These are phyloP conservation scores for Scolopax bukidnonensis DNA, from an alignment of 2,797 vertebrate species.

Conservation along the genomic window DNA sequence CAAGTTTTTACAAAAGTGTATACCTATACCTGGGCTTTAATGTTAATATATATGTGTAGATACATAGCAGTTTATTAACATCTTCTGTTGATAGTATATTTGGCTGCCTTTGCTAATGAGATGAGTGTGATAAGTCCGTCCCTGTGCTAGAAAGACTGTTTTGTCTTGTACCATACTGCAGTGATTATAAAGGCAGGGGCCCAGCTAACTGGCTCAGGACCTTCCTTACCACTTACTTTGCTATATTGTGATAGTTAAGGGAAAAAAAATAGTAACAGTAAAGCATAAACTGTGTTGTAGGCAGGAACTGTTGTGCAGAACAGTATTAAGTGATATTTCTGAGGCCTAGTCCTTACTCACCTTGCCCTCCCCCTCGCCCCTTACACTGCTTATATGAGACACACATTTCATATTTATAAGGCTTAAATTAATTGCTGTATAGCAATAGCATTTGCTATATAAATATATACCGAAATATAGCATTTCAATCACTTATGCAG, in stretches of 20 bases:
- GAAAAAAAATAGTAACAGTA: background rate
- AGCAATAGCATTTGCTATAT: background rate
- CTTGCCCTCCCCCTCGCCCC: background rate
- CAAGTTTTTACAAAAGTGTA: background rate
- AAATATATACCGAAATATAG: no score
- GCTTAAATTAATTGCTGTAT: background rate
- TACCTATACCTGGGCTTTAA: background rate
- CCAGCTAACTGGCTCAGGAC: background rate
- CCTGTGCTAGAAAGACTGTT: background rate
- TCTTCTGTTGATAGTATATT: background rate
- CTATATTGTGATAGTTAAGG: background rate
- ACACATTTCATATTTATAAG: fast-evolving
- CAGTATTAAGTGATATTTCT: background rate
- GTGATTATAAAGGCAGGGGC: background rate
- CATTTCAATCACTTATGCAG: background rate
- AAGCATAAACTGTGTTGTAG: background rate
- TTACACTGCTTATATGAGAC: fast-evolving
- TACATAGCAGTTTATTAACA: background rate
- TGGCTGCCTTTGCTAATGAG: background rate
- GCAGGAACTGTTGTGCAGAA: background rate
- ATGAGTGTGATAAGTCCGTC: background rate
- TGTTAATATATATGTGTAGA: background rate
- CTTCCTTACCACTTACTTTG: background rate
- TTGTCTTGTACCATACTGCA: background rate
- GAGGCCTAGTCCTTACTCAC: background rate